Base-by-base conservation (phyloP, 2,888 invertebrate species). In the Hirtodrosophila alboralis region DNA sequence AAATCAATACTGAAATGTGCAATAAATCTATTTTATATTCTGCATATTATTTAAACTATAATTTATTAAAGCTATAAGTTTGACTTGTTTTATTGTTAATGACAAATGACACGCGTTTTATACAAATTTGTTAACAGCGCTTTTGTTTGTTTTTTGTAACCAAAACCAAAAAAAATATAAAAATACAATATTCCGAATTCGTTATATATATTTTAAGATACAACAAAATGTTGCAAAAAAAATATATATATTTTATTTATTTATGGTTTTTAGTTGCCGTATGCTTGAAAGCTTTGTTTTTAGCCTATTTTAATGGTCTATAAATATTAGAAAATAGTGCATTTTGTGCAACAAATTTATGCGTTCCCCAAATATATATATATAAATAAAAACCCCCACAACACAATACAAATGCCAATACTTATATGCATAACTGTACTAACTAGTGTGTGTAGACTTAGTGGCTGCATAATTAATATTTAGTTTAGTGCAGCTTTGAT, bases 281-380 rank as follows among this genome's bases (percentile, higher is more conserved):
- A 12, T 64, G 68, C 64, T 72, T 79, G 41, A 47, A 48, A 51
- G 53, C 53, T 60, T 53, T 66, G 58, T 47, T 33, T 26, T 37
- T 49, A 52, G 34, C 16, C 43, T 28, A 36, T 34, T n/a, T 44
- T 3, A 28, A 13, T 48, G 14, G 14, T 31, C 13, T 4, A 16
- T 9, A 23, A 51, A 12, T 45, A 40, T 30, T 40, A 23, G 18
- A 40, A 18, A 26, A 30, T 58, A 59, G 53, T 54, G 77, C 71
- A 69, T 75, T 71, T 69, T 69, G 56, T 69, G 64, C 75, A 73
- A n/a, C n/a, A n/a, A n/a, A n/a, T 70, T 51, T 43, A 38, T 34
- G 9, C 8, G 4, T 8, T 16, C 5, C 26, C 5, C 12, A 37
- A 0, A 16, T 23, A n/a, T 21, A 26, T 43, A n/a, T 16, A 27